Percentiles rank a stretch among this genome's conserved stretches.
These are phyloP conservation scores for Leucophenga maculata DNA, from an alignment of 2,888 invertebrate species.

Conservation along the genomic window DNA sequence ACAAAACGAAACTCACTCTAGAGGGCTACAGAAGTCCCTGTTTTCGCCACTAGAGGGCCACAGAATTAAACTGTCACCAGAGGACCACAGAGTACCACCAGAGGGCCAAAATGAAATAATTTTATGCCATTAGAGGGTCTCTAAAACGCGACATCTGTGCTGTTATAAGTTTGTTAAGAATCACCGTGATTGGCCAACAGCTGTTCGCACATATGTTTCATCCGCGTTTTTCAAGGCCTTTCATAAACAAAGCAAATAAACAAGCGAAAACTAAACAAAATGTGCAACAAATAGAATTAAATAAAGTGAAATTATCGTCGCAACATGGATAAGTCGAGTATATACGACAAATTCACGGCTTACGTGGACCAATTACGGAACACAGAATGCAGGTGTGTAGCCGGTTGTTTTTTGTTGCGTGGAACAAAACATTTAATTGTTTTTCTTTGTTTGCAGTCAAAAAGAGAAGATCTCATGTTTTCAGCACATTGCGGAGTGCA, in stretches of 20 bases:
- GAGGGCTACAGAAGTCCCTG: too few species aligned
- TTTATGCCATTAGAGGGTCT: too few species aligned
- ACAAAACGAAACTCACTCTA: too few species aligned
- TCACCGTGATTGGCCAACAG: too few species aligned
- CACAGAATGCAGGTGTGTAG: slow-evolving; percentile 71
- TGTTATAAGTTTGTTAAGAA: too few species aligned
- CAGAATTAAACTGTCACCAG: too few species aligned
- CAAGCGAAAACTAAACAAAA: slow-evolving; percentile 38
- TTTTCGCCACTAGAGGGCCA: too few species aligned
- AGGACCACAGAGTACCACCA: too few species aligned
- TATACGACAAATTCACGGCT: slow-evolving; percentile 66
- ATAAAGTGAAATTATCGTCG: neutral
- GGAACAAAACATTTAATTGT: neutral
- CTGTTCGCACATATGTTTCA: too few species aligned
- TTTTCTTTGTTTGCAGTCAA: slow-evolving; percentile 74
- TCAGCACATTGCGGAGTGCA: slow-evolving; percentile 81
- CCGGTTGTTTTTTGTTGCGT: neutral
- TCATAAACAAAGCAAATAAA: slow-evolving; percentile 13
- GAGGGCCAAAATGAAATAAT: too few species aligned
- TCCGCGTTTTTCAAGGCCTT: neutral
- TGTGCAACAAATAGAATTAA: slow-evolving; percentile 26
- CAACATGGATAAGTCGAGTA: slow-evolving; percentile 65
- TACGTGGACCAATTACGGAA: slow-evolving; percentile 70
- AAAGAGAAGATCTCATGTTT: slow-evolving; percentile 85
- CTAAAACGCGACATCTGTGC: too few species aligned